Base-by-base conservation (phyloP, 1,140 invertebrate genomes). In the Scaptomyza hsui region DNA sequence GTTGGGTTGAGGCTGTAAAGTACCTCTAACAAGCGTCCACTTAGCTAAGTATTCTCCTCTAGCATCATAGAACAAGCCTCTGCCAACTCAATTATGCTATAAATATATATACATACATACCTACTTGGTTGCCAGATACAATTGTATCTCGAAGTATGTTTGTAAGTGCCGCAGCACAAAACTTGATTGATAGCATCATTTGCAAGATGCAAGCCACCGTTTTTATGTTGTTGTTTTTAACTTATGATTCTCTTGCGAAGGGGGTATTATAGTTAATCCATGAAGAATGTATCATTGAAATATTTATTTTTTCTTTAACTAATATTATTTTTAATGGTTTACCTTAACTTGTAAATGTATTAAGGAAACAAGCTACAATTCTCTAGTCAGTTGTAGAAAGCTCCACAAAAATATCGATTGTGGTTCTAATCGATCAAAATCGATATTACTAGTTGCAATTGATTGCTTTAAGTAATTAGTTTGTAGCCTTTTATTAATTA, bases 121-220 rank as follows among this genome's bases (percentile, higher is more conserved):
- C n/a, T 2, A 37, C 12, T 9, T 37, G 12, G 7, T 1, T 7
- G 7, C 32, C 32, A 80, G 65, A 81, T 63, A 73, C 72, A 72
- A 65, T 72, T 77, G 73, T 59, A 72, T 72, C 72, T 72, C 19
- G 13, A 51, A 42, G 68, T 63, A 60, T 9, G 19, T 37, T 37
- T 37, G 32, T 5, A 24, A 55, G 37, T 21, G 18, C 15, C 47
- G 13, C 13, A 9, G 35, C 61, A 29, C n/a, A 57, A 32, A 45
- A 48, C 52, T 51, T 78, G 79, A 82, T 83, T 57, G 79, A 81
- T 78, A 51, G 74, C 69, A 57, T 44, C 53, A 64, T 74, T 77
- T 32, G 51, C 21, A 41, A 55, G 52, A 65, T 35, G 49, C 51
- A 61, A 45, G 24, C 24, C 19, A 12, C 13, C 37, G 24, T 9